Evolutionary conservation across 37 sponge, comb jelly and placozoan genomes (phyloP), one percentile per base, ranked within the genome.

Genomic region (Geodia barretti): DNA sequence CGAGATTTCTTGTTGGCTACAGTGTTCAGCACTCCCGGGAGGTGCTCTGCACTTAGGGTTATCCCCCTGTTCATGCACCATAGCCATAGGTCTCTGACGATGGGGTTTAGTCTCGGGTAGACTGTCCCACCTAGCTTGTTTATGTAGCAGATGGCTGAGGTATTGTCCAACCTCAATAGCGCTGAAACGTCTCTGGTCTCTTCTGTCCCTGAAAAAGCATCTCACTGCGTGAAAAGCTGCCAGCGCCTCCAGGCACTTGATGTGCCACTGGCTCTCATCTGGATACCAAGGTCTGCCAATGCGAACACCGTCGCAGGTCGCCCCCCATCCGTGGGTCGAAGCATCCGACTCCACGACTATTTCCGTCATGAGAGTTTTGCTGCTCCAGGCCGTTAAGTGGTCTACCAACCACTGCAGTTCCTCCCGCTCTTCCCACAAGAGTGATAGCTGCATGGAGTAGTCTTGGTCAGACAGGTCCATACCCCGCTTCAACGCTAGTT

Each of bases 181-280:
- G 62, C 35, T 23, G 61, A 65, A 5, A 80, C 32, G 4, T 79
- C 24, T 11, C 39, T 11, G 60, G 30, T 61, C 65, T 30, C 58
- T 59, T 67, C 30, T 74, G 76, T 66, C 65, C 62, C 37, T 81
- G 64, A 64, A 62, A 64, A 76, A 90, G 62, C 41, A 37, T 37
- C 74, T 63, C 26, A 90, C 76, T 69, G 86, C 90, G 4, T 84
- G 33, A 29, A 35, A n/a, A 0, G 65, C 80, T 60, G 80, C 90
- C 26, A 79, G 72, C 58, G 75, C 63, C 76, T 90, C 85, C 39
- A 90, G 85, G 64, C 72, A 75, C 72, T 90, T 90, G 69, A 90
- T 90, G 82, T 90, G 90, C 33, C 66, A 65, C 7, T 65, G 25
- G 7, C 66, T 65, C 85, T 84, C 78, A 39, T 42, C 39, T 47